Percentiles rank a stretch among this genome's conserved stretches.
Conservation (phyloP, 2,797 vertebrate genomes). For the Choloepus didactylus region DNA sequence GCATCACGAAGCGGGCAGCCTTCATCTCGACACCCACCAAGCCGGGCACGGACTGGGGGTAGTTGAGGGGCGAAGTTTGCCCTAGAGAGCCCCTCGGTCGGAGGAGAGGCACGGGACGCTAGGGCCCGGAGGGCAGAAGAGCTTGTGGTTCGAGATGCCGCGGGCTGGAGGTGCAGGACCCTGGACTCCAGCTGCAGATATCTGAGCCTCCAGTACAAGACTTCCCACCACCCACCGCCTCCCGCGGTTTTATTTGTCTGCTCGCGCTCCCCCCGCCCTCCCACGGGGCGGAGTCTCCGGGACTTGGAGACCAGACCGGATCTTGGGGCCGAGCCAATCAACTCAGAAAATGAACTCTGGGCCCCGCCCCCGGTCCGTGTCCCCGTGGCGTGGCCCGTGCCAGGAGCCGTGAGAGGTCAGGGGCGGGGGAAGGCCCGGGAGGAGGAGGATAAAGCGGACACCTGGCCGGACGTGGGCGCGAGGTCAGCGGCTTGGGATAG, state of each 20-base stretch:
- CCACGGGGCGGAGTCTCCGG: conserved; percentile 45
- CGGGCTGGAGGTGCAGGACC: not conserved
- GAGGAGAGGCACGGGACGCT: too few relatives aligned
- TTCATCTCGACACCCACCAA: conserved; percentile 82
- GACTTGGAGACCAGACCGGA: not conserved
- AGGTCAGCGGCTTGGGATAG: not conserved
- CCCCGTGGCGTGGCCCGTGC: not conserved
- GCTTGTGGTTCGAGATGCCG: not conserved
- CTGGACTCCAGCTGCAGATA: not conserved
- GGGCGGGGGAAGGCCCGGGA: not conserved
- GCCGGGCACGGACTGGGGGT: not conserved
- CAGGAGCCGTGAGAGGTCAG: accelerated
- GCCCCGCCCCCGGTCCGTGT: conserved; percentile 18
- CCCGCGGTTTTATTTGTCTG: conserved; percentile 63
- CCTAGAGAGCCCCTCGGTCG: not conserved
- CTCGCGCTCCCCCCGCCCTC: not conserved
- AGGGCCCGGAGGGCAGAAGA: not conserved
- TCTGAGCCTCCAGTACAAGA: not conserved
- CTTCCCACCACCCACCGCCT: not conserved
- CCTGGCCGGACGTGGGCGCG: not conserved
- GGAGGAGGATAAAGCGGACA: not conserved
- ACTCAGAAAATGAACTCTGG: conserved; percentile 43
- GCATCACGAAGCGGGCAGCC: conserved; percentile 86
- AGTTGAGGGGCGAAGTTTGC: not conserved
- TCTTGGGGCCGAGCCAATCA: conserved; percentile 39